A percentile compares a stretch with the other conserved stretches of the same genome.
Conservation (phyloP, 2,888 invertebrate species). For the Diplazon laetatorius region DNA sequence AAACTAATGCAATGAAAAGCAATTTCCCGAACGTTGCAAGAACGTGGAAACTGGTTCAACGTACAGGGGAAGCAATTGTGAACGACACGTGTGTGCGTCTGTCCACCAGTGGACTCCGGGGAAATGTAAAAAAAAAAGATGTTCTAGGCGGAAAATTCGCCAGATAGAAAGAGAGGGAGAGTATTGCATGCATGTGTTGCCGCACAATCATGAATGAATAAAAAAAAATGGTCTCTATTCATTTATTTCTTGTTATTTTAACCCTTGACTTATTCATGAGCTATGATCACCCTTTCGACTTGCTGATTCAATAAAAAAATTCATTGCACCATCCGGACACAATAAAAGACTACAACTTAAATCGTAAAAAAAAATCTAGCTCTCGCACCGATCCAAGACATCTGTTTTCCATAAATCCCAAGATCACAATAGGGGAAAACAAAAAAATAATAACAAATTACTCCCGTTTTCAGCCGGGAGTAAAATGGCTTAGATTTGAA, state of each 20-base stretch:
- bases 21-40: slow-evolving; percentile 49
- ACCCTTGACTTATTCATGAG: neutral
- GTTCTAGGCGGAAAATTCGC: neutral
- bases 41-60: neutral
- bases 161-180: too few relatives aligned
- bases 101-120: neutral
- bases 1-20: slow-evolving; percentile 52
- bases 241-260: neutral
- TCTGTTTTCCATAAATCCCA: too few relatives aligned
- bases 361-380: neutral
- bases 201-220: too few relatives aligned
- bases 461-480: too few relatives aligned
- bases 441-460: too few relatives aligned
- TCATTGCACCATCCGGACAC: neutral
- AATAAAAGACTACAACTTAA: neutral
- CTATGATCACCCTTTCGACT: neutral
- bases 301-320: neutral
- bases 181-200: slow-evolving; percentile 8
- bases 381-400: too few relatives aligned
- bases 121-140: neutral
- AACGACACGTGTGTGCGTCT: neutral
- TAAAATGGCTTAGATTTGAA: too few relatives aligned
- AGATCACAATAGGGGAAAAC: too few relatives aligned
- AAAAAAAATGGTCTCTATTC: neutral
- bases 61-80: neutral